Evolutionary conservation across 2,797 vertebrate species (phyloP).

Genomic region (Gymnoscopelus microlampas): DNA sequence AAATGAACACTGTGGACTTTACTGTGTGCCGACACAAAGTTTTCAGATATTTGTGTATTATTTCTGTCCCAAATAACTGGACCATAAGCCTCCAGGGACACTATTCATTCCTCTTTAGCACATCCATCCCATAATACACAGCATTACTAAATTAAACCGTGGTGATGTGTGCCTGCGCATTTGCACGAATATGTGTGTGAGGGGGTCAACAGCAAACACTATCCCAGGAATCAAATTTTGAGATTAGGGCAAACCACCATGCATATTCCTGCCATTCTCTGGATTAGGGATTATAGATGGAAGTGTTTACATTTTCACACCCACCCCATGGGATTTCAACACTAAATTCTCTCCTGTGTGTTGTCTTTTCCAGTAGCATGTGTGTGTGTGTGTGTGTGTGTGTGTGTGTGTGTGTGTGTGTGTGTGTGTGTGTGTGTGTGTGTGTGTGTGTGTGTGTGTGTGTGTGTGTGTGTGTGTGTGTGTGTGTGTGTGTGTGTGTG

Average conservation of each 20-base stretch:
- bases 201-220: slow-evolving; percentile 1
- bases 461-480: slow-evolving; percentile 18
- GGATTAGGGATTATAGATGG: slow-evolving; percentile 68
- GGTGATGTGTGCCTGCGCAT: background rate
- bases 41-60: background rate
- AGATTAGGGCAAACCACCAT: slow-evolving; percentile 54
- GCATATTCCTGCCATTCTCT: slow-evolving; percentile 53
- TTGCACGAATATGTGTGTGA: slow-evolving; percentile 12
- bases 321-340: slow-evolving; percentile 46
- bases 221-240: slow-evolving; percentile 30
- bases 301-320: slow-evolving; percentile 54
- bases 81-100: slow-evolving; percentile 7
- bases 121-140: slow-evolving; percentile 34
- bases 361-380: background rate
- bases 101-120: slow-evolving; percentile 12
- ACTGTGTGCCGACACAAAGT: too few species aligned
- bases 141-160: slow-evolving; percentile 29
- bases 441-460: slow-evolving; percentile 10
- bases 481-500: background rate
- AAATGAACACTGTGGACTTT: too few species aligned
- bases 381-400: too few species aligned
- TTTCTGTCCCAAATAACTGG: slow-evolving; percentile 4
- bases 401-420: too few species aligned
- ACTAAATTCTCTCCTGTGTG: slow-evolving; percentile 20
- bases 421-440: slow-evolving; percentile 8